Evolutionary conservation across 2,888 invertebrate species (phyloP), one percentile per base, ranked within the genome.

Genomic region (Patella pellucida): DNA sequence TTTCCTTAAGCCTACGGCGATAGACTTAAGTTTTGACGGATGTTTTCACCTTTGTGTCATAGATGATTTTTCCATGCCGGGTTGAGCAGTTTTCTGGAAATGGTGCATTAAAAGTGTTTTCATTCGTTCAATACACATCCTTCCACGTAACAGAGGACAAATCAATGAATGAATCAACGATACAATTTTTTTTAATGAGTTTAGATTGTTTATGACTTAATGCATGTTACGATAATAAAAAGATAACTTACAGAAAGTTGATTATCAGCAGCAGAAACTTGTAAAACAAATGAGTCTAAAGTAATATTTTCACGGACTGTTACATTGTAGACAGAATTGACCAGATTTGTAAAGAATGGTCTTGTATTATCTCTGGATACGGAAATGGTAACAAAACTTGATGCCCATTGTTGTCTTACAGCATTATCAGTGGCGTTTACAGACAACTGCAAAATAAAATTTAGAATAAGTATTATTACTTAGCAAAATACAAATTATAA

Each of bases 251-350:
- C 70, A 50, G 51, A 23, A 7, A 70, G n/a, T 14, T 70, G 51
- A n/a, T 27, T 70, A 41, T 70, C 70, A 41, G 27, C 15, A 52
- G 70, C 70, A 27, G 15, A 31, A 51, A 70, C 50, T 15, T 4
- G 19, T 52, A 41, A 7, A 15, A 70, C 19, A 23, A 23, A 15
- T 9, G 50, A 23, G 15, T 4, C 23, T 41, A 70, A 14, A 50
- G 41, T 16, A 70, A 16, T 23, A 41, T 70, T 70, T 70, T 70
- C 70, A 23, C n/a, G 31, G 50, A 70, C n/a, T 41, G 15, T 70
- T 7, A 19, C 51, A 11, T 23, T 51, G 27, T 70, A 70, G 19
- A 41, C 15, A 2, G 50, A 16, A 23, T 51, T 50, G 19, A 41
- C 50, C 7, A 51, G 14, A 23, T 19, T 19, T 14, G 23, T 23